These are phyloP conservation scores for Drosophila neocordata DNA, from an alignment of 1,140 invertebrate genomes.

Conservation along the genomic window DNA sequence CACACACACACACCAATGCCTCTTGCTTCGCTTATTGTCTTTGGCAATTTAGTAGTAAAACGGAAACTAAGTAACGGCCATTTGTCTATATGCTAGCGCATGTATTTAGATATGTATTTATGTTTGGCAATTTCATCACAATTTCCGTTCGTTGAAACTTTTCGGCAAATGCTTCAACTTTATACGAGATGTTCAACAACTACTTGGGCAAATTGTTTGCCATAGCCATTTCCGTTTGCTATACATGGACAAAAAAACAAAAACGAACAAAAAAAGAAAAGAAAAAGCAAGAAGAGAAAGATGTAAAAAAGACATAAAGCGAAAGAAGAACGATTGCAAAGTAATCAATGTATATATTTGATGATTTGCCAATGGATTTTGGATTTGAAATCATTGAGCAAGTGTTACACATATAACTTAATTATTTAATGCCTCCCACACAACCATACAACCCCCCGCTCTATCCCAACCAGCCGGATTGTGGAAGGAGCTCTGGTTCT, in stretches of 20 bases:
- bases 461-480: too few species aligned
- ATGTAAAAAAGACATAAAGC: not conserved
- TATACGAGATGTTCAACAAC: constrained; percentile 60
- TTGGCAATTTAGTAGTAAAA: constrained; percentile 38
- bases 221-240: constrained; percentile 66
- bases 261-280: not conserved
- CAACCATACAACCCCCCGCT: too few species aligned
- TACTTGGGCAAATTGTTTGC: constrained; percentile 72
- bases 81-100: constrained; percentile 43
- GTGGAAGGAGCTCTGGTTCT: too few species aligned
- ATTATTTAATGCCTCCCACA: constrained; percentile 70
- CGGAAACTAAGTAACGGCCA: constrained; percentile 71
- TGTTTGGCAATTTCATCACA: constrained; percentile 51
- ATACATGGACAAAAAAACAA: constrained; percentile 30
- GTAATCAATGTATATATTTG: constrained; percentile 6
- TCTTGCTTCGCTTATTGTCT: constrained; percentile 23
- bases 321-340: constrained; percentile 1
- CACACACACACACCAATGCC: not conserved
- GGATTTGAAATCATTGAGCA: constrained; percentile 25
- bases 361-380: not conserved
- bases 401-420: constrained; percentile 47
- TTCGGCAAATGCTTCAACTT: constrained; percentile 21
- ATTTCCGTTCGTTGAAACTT: constrained; percentile 58
- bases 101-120: constrained; percentile 30
- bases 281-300: not conserved